These are phyloP conservation scores for Anorthoa munda DNA, from an alignment of 2,888 invertebrate genomes.

Conservation along the genomic window DNA sequence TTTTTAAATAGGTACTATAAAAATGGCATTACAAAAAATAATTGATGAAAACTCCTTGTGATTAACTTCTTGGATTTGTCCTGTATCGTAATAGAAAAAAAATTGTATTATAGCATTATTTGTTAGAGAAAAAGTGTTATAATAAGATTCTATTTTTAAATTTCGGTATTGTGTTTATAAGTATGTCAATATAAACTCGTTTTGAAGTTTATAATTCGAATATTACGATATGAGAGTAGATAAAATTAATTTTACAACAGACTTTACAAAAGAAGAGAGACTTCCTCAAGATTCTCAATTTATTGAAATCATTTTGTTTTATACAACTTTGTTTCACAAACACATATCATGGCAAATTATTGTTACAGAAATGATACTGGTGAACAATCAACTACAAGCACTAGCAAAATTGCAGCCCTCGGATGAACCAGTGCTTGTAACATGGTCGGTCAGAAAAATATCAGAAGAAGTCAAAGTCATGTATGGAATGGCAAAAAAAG, in stretches of 20 bases:
- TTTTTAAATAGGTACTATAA: too few relatives aligned
- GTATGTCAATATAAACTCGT: too few relatives aligned
- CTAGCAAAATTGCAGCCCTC: constrained; percentile 77
- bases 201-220: too few relatives aligned
- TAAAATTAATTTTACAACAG: not conserved
- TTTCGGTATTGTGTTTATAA: too few relatives aligned
- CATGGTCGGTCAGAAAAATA: constrained; percentile 81
- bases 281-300: not conserved
- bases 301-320: not conserved
- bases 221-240: too few relatives aligned
- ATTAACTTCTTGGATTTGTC: too few relatives aligned
- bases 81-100: too few relatives aligned
- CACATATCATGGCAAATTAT: constrained; percentile 6
- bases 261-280: not conserved
- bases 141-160: too few relatives aligned
- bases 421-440: constrained; percentile 80
- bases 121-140: too few relatives aligned
- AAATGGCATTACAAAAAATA: too few relatives aligned
- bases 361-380: constrained; percentile 76
- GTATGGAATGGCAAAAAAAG: constrained; percentile 73
- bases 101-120: too few relatives aligned
- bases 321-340: not conserved
- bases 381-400: constrained; percentile 79
- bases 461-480: constrained; percentile 75
- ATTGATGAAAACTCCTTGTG: too few relatives aligned